Percentiles rank a stretch among this genome's conserved stretches.
Evolutionary conservation across 2,797 vertebrate genomes (phyloP).

Genomic region (Trichosurus vulpecula): DNA sequence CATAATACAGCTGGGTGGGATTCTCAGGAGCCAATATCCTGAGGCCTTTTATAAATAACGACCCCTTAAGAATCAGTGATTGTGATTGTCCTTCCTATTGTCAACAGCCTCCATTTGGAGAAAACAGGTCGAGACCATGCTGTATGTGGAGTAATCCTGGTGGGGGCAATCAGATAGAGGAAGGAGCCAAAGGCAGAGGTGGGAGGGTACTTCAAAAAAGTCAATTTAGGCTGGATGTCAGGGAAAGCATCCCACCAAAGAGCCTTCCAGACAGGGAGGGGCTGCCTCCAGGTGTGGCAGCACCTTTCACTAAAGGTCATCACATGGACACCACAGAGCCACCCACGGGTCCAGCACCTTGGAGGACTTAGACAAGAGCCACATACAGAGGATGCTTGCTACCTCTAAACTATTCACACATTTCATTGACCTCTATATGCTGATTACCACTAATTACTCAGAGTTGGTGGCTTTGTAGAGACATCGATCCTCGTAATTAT

Average conservation of each 20-base stretch:
- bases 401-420: not conserved
- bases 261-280: too few relatives aligned
- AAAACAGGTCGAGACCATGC: not conserved
- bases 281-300: not conserved
- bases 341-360: not conserved
- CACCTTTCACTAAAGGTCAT: not conserved
- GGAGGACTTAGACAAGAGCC: not conserved
- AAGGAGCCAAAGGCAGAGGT: not conserved
- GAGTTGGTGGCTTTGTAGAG: not conserved
- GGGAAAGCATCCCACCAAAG: too few relatives aligned
- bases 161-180: not conserved
- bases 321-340: not conserved
- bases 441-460: conserved; percentile 12
- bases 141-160: not conserved
- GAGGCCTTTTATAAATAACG: not conserved
- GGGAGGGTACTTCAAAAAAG: not conserved
- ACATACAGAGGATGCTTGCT: not conserved
- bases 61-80: not conserved
- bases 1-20: not conserved
- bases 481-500: not conserved
- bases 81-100: not conserved
- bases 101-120: not conserved
- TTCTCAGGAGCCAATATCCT: not conserved
- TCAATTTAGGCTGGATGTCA: not conserved
- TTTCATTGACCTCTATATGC: not conserved